Conservation (phyloP, 2,797 vertebrate genomes). For the Knipowitschia caucasica region DNA sequence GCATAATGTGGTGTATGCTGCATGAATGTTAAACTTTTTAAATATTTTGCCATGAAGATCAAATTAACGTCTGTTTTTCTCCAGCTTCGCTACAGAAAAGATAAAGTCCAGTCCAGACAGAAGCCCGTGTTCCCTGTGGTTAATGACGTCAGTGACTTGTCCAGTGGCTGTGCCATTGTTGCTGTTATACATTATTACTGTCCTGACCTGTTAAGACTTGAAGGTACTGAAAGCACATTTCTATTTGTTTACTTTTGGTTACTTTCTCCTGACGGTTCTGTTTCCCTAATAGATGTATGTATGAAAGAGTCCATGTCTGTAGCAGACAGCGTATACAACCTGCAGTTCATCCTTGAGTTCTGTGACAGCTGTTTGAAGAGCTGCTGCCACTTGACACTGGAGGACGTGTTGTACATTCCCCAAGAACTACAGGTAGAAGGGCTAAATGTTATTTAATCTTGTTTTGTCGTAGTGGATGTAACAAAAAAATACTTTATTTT, state of each 20-base stretch:
- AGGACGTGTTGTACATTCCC: slow-evolving; percentile 85
- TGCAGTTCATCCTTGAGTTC: slow-evolving; percentile 88
- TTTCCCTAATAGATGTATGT: slow-evolving; percentile 77
- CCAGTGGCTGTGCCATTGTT: slow-evolving; percentile 85
- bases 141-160: slow-evolving; percentile 83
- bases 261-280: not conserved
- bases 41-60: no score
- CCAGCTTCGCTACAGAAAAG: slow-evolving; percentile 91
- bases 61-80: slow-evolving; percentile 18
- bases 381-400: slow-evolving; percentile 84
- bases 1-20: not conserved
- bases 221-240: slow-evolving; percentile 71
- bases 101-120: slow-evolving; percentile 82
- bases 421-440: slow-evolving; percentile 78
- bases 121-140: slow-evolving; percentile 83
- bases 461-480: not conserved
- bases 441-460: not conserved
- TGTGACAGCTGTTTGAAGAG: slow-evolving; percentile 83
- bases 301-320: slow-evolving; percentile 89
- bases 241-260: not conserved
- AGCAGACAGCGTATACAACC: slow-evolving; percentile 87
- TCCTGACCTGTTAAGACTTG: slow-evolving; percentile 83
- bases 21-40: slow-evolving; percentile 6
- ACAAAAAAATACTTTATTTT: slow-evolving; percentile 14
- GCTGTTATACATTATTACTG: slow-evolving; percentile 89